These are phyloP conservation scores for Hylaea fasciaria DNA, from an alignment of 2,888 invertebrate genomes.

Conservation along the genomic window DNA sequence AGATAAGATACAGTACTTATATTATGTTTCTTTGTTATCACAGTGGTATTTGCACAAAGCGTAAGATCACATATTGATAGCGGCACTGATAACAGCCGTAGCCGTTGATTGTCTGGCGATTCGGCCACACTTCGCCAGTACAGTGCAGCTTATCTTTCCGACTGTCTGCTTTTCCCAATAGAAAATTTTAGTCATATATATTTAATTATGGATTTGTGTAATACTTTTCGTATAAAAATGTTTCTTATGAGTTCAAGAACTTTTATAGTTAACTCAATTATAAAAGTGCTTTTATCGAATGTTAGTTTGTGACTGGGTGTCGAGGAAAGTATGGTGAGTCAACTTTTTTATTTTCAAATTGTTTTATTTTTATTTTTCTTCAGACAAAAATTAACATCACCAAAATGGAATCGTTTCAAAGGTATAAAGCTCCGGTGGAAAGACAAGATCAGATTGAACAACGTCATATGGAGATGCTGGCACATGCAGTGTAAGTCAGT, in stretches of 20 bases:
- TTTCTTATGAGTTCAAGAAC: conserved; percentile 65
- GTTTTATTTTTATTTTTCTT: conserved; percentile 66
- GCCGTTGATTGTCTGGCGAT: conserved; percentile 62
- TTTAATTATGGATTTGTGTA: conserved; percentile 69
- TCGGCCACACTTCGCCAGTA: conserved; percentile 59
- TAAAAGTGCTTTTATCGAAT: conserved; percentile 59
- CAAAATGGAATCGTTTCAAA: conserved; percentile 99
- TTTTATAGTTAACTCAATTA: conserved; percentile 66
- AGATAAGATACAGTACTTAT: conserved; percentile 79
- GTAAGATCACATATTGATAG: conserved; percentile 79
- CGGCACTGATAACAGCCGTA: conserved; percentile 67
- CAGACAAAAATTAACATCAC: conserved; percentile 99
- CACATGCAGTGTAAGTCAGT: conserved; percentile 97
- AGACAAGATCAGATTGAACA: conserved; percentile 99
- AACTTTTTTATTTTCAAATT: conserved; percentile 35
- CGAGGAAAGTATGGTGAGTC: conserved; percentile 68
- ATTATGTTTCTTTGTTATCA: conserved; percentile 75
- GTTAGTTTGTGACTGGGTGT: conserved; percentile 69
- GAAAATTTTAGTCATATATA: conserved; percentile 47
- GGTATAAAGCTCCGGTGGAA: conserved; percentile 98
- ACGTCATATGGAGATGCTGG: conserved; percentile 99
- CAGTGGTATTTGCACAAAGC: conserved; percentile 77
- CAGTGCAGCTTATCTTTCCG: conserved; percentile 62
- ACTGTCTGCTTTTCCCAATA: conserved; percentile 58
- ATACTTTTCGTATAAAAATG: conserved; percentile 70